phyloP scores from a whole-genome alignment of 2,888 invertebrate genomes.

The Nysson spinosus region DNA sequence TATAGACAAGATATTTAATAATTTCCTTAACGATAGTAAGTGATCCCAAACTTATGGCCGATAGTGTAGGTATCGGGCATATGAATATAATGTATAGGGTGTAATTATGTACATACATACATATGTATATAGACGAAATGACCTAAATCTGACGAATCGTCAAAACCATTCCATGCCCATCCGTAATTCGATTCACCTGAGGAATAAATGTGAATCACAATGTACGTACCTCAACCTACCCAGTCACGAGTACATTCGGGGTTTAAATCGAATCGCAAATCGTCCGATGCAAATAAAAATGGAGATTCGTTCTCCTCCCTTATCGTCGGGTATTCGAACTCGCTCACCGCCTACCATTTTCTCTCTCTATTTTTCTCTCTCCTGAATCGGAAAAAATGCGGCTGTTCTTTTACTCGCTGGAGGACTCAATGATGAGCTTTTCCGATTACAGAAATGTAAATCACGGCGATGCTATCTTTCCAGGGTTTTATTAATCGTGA shows the following conservation, averaged over 20 bases:
- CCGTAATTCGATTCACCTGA: conserved; percentile 55
- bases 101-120: conserved; percentile 6
- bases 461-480: conserved; percentile 2
- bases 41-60: no score
- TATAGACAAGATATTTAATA: no score
- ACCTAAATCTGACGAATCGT: conserved; percentile 46
- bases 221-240: conserved; percentile 34
- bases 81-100: no score
- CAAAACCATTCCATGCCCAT: neutral
- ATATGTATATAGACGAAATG: conserved; percentile 17
- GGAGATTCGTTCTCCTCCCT: conserved; percentile 51
- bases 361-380: neutral
- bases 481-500: neutral
- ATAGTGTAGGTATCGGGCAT: no score
- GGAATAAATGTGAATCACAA: conserved; percentile 60
- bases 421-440: conserved; percentile 19
- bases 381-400: conserved; percentile 25
- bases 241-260: conserved; percentile 39
- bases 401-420: conserved; percentile 16
- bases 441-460: conserved; percentile 5
- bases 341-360: conserved; percentile 4
- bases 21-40: no score
- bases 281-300: conserved; percentile 66
- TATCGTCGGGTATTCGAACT: conserved; percentile 4
- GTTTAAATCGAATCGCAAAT: conserved; percentile 66